phyloP scores from a whole-genome alignment of 2,113 vertebrate species.

The Lathamus discolor region DNA sequence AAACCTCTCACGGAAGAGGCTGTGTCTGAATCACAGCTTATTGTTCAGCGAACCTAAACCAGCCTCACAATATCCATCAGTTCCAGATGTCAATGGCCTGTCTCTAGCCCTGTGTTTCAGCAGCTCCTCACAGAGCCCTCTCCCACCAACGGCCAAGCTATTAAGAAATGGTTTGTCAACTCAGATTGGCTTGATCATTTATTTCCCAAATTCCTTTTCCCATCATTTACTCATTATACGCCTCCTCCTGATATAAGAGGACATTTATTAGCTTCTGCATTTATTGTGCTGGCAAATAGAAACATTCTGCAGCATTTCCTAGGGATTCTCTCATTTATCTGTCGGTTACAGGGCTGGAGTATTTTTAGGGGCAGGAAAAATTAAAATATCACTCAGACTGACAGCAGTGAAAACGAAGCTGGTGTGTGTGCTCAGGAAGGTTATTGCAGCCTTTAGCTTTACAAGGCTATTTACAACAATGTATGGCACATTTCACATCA shows the following conservation, averaged over 20 bases:
- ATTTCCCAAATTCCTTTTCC: conserved; percentile 72
- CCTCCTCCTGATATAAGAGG: conserved; percentile 73
- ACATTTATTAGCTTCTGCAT: conserved; percentile 77
- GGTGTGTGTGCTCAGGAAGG: not conserved
- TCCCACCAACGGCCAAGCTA: conserved; percentile 59
- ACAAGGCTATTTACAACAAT: not conserved
- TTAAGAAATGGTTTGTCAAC: conserved; percentile 76
- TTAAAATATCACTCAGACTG: conserved; percentile 80
- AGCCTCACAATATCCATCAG: conserved; percentile 5
- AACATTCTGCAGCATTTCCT: conserved; percentile 71
- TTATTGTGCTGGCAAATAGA: conserved; percentile 72
- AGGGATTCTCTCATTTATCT: conserved; percentile 75
- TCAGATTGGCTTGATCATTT: conserved; percentile 71
- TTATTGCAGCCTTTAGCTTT: conserved; percentile 26
- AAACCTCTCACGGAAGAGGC: not conserved
- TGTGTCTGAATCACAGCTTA: not conserved
- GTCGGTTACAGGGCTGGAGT: conserved; percentile 52
- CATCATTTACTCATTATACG: conserved; percentile 81
- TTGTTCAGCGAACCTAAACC: not conserved
- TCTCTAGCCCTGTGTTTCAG: not conserved
- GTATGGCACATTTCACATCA: not conserved
- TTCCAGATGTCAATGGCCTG: not conserved
- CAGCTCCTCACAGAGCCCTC: not conserved
- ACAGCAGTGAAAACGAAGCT: conserved; percentile 69
- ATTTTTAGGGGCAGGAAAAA: conserved; percentile 76